Percentiles rank a stretch among this genome's conserved stretches.
These are phyloP conservation scores for Hylaea fasciaria DNA, from an alignment of 2,888 invertebrate species.

Conservation along the genomic window DNA sequence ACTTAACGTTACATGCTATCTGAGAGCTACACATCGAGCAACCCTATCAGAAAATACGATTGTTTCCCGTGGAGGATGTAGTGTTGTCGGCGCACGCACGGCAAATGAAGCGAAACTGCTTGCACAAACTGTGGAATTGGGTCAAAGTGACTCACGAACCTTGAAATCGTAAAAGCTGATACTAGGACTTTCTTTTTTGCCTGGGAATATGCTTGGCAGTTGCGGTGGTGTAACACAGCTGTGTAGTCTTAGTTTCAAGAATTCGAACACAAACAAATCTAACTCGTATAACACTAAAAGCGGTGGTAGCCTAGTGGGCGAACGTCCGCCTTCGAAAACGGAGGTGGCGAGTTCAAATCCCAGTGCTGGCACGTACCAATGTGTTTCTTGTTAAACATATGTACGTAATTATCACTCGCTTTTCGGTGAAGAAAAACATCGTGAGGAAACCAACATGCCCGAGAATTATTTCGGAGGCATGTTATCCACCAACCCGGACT, in stretches of 20 bases:
- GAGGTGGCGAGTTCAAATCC: too few species aligned
- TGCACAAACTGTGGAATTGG: slow-evolving; percentile 29
- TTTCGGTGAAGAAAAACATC: too few species aligned
- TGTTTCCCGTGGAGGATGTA: slow-evolving; percentile 17
- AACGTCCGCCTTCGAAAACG: too few species aligned
- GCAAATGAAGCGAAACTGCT: slow-evolving; percentile 29
- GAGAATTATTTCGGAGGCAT: too few species aligned
- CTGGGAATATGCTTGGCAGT: not conserved
- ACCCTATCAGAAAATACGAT: not conserved
- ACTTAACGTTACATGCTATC: not conserved
- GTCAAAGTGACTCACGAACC: slow-evolving; percentile 33
- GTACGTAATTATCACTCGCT: too few species aligned
- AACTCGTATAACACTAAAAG: too few species aligned
- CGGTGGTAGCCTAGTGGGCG: too few species aligned
- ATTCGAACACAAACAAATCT: not conserved
- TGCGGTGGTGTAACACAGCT: not conserved
- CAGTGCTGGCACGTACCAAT: too few species aligned
- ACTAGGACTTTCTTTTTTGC: slow-evolving; percentile 25
- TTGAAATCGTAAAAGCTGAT: slow-evolving; percentile 17
- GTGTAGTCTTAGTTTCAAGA: not conserved
- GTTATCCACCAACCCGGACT: too few species aligned
- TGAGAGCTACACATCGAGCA: not conserved
- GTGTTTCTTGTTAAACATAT: too few species aligned
- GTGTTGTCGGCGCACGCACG: slow-evolving; percentile 20
- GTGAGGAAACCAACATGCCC: too few species aligned